A percentile compares a stretch with the other conserved stretches of the same genome.
Evolutionary conservation across 53 echinoderm and acorn worm species (phyloP).

Genomic region (Paelopatides confundens): DNA sequence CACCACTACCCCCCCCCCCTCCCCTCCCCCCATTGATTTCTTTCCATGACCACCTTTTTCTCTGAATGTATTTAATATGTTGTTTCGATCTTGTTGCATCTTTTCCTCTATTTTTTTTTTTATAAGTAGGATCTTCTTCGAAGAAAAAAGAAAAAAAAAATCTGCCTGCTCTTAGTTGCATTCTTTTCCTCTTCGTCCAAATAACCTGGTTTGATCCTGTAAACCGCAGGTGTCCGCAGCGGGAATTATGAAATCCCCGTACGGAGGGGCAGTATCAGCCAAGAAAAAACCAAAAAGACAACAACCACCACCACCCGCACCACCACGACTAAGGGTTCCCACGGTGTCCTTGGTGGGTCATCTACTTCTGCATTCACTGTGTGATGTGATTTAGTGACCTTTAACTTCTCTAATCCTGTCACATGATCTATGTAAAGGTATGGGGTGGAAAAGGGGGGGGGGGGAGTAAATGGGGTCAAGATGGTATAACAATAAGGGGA

Average conservation of each 20-base stretch:
- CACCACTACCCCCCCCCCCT: neutral
- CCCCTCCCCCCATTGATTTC: neutral
- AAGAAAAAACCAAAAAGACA: constrained; percentile 96
- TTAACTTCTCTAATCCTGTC: neutral
- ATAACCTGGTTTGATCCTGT: neutral
- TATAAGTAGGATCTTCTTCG: too few relatives aligned
- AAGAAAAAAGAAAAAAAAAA: neutral
- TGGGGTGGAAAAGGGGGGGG: too few relatives aligned
- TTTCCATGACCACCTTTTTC: neutral
- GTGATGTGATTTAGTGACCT: constrained; percentile 4
- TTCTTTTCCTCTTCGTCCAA: constrained; percentile 18
- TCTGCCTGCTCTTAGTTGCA: constrained; percentile 35
- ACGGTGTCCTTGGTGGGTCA: constrained; percentile 51
- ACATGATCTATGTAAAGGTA: neutral
- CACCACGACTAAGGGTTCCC: constrained; percentile 78
- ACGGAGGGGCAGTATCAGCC: constrained; percentile 84
- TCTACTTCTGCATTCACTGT: constrained; percentile 19
- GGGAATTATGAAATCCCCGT: constrained; percentile 97
- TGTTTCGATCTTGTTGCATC: neutral
- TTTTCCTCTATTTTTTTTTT: neutral
- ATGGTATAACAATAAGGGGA: too few relatives aligned
- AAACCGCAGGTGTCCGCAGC: constrained; percentile 87
- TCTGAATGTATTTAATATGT: neutral
- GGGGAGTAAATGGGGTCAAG: too few relatives aligned
- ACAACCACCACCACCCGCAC: constrained; percentile 98